These are phyloP conservation scores for Dicyrtomina minuta DNA, from an alignment of 2,888 invertebrate species.

Conservation along the genomic window DNA sequence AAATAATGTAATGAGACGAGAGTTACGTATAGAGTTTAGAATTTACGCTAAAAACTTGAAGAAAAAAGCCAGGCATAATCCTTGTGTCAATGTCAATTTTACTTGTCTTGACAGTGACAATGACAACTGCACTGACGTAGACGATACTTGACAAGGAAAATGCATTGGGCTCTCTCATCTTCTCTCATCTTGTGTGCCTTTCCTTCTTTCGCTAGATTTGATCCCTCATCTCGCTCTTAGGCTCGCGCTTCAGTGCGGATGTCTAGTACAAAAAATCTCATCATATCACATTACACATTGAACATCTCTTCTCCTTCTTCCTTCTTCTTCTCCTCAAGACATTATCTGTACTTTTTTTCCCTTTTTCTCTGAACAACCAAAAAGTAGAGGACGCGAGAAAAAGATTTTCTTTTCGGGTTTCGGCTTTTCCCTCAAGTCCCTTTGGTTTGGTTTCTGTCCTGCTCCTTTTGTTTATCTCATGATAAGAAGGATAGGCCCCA, in stretches of 20 bases:
- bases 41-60: not conserved
- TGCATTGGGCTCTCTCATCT: not conserved
- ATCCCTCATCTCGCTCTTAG: not conserved
- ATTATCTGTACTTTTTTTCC: constrained; percentile 20
- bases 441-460: not conserved
- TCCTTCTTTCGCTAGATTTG: constrained; percentile 13
- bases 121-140: constrained; percentile 26
- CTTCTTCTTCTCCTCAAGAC: constrained; percentile 25
- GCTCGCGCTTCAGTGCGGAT: constrained; percentile 23
- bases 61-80: constrained; percentile 30
- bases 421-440: not conserved
- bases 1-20: not conserved
- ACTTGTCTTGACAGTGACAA: constrained; percentile 31
- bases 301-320: constrained; percentile 11
- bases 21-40: not conserved
- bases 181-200: not conserved
- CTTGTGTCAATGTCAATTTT: constrained; percentile 33
- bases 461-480: constrained; percentile 25
- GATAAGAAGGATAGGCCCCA: constrained; percentile 17
- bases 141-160: constrained; percentile 24
- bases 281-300: constrained; percentile 25
- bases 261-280: constrained; percentile 20
- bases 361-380: not conserved
- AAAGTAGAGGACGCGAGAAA: constrained; percentile 22
- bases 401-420: constrained; percentile 19